phyloP scores from a whole-genome alignment of 2,113 vertebrate species.

The Ailuropoda melanoleuca region DNA sequence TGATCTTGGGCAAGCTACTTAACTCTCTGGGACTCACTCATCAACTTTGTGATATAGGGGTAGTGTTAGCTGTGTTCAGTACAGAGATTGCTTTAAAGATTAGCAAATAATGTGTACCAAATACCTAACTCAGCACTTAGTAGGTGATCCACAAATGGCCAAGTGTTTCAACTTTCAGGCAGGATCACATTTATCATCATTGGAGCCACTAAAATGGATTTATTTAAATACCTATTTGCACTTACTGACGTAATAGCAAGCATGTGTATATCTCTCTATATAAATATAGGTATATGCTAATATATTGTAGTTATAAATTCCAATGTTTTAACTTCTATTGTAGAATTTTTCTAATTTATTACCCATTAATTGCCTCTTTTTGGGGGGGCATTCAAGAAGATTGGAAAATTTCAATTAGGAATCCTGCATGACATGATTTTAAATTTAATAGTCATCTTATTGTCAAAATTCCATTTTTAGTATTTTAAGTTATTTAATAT shows the following conservation, averaged over 20 bases:
- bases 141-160: neutral
- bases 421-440: neutral
- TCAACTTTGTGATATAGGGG: neutral
- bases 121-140: neutral
- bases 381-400: neutral
- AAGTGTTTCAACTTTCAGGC: neutral
- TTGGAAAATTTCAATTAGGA: constrained; percentile 35
- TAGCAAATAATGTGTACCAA: neutral
- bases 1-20: neutral
- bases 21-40: neutral
- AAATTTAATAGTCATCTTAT: constrained; percentile 12
- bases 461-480: neutral
- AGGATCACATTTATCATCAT: neutral
- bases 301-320: neutral
- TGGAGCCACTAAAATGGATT: neutral
- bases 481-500: constrained; percentile 24
- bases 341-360: neutral
- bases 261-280: neutral
- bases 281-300: neutral
- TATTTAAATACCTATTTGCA: constrained; percentile 6
- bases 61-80: neutral
- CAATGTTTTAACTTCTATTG: neutral
- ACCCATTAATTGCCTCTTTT: neutral
- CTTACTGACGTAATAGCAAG: neutral
- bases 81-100: neutral